A percentile compares a stretch with the other conserved stretches of the same genome.
These are phyloP conservation scores for Rhyacichthys aspro DNA, from an alignment of 2,797 vertebrate species.

Conservation along the genomic window DNA sequence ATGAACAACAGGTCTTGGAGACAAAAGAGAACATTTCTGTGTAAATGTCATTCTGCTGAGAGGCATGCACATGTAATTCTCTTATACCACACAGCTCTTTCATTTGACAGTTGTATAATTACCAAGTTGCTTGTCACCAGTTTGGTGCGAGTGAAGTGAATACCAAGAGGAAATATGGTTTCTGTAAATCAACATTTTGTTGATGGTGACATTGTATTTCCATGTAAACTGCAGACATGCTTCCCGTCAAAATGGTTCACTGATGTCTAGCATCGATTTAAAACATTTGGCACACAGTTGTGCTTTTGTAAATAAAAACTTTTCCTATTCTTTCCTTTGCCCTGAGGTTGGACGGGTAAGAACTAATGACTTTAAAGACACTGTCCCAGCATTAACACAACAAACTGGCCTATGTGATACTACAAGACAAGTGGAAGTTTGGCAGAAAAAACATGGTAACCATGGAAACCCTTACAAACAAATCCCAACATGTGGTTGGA, in stretches of 20 bases:
- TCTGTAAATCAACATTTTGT: too few relatives aligned
- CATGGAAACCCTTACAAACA: constrained; percentile 28
- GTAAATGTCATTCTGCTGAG: too few relatives aligned
- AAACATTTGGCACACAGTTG: background rate
- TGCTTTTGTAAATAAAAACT: constrained; percentile 5
- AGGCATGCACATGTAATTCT: too few relatives aligned
- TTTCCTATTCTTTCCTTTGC: constrained; percentile 4
- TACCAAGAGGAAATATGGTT: too few relatives aligned
- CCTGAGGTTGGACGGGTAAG: background rate
- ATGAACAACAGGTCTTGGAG: constrained; percentile 1
- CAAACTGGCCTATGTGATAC: constrained; percentile 1
- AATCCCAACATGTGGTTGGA: constrained; percentile 25
- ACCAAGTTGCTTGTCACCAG: too few relatives aligned
- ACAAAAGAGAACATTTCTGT: too few relatives aligned
- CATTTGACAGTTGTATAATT: too few relatives aligned
- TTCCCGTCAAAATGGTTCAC: constrained; percentile 11
- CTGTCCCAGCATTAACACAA: background rate
- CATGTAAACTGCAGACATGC: constrained; percentile 12
- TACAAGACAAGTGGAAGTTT: constrained; percentile 7
- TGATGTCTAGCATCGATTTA: background rate
- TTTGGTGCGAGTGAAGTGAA: too few relatives aligned
- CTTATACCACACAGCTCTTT: too few relatives aligned
- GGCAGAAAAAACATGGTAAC: background rate
- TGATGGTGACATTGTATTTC: background rate
- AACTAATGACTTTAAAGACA: constrained; percentile 9